Evolutionary conservation across 2,888 invertebrate species (phyloP).

Genomic region (Dryobota labecula): DNA sequence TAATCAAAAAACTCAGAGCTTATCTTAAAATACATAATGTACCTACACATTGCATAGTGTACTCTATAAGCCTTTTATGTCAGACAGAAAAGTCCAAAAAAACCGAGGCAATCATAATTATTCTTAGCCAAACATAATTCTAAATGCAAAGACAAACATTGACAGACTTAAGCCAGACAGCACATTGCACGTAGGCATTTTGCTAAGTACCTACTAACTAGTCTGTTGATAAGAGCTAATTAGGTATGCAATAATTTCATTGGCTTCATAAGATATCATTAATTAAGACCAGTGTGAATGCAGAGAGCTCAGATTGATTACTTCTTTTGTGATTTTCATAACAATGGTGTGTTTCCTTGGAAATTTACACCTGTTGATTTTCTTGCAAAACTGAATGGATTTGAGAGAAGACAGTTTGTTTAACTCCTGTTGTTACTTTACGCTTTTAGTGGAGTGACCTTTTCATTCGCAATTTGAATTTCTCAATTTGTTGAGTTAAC

Average conservation of each 20-base stretch:
- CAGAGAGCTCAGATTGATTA: conserved; percentile 27
- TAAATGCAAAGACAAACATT: conserved; percentile 24
- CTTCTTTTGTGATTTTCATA: conserved; percentile 60
- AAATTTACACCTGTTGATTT: conserved; percentile 56
- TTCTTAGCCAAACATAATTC: conserved; percentile 14
- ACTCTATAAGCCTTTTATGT: neutral
- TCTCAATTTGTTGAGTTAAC: neutral
- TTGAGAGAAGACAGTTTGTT: conserved; percentile 18
- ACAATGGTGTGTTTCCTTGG: conserved; percentile 67
- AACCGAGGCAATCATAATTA: conserved; percentile 12
- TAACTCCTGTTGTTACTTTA: neutral
- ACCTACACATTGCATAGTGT: neutral
- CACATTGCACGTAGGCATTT: neutral
- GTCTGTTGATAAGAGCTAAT: conserved; percentile 26
- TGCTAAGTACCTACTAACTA: conserved; percentile 19
- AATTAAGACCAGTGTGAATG: conserved; percentile 23
- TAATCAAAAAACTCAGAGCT: conserved; percentile 16
- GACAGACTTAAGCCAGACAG: conserved; percentile 8
- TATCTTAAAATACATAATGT: conserved; percentile 11
- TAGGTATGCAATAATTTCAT: conserved; percentile 28
- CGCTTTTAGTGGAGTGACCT: neutral
- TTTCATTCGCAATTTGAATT: neutral
- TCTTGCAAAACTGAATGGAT: conserved; percentile 24
- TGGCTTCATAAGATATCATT: conserved; percentile 29
- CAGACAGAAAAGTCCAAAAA: conserved; percentile 16